These are phyloP conservation scores for Agonum fuliginosum DNA, from an alignment of 2,888 invertebrate species.

Conservation along the genomic window DNA sequence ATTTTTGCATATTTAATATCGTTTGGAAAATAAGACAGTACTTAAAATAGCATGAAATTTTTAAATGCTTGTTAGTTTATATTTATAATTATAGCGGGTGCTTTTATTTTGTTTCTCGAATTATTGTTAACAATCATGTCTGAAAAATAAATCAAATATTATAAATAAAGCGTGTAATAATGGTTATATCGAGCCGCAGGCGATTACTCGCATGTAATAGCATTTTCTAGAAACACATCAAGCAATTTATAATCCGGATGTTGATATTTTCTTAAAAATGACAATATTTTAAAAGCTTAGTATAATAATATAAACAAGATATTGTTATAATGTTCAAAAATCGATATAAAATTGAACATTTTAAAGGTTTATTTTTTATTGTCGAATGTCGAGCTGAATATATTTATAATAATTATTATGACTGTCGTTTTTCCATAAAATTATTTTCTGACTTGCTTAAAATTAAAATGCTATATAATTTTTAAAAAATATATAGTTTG, in stretches of 20 bases:
- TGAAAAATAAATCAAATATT: too few relatives aligned
- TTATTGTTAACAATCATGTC: neutral
- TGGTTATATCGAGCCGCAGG: too few relatives aligned
- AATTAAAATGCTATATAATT: neutral
- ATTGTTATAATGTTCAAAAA: neutral
- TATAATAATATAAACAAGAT: neutral
- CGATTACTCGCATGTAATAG: too few relatives aligned
- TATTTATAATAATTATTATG: neutral
- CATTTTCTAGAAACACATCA: too few relatives aligned
- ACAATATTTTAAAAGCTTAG: neutral
- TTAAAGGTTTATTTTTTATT: conserved; percentile 14
- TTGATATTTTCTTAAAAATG: too few relatives aligned
- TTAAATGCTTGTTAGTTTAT: neutral
- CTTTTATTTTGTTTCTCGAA: neutral
- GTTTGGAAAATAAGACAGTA: conserved; percentile 16
- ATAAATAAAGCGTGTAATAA: too few relatives aligned
- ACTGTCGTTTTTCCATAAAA: neutral
- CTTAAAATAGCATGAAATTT: neutral
- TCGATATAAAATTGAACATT: neutral
- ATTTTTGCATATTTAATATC: neutral
- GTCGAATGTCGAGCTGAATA: neutral
- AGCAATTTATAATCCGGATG: too few relatives aligned
- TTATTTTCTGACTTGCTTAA: too few relatives aligned
- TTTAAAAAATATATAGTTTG: too few relatives aligned
- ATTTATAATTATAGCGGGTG: neutral